Evolutionary conservation across 2,888 invertebrate species (phyloP).

Genomic region (Heliconius cydno): DNA sequence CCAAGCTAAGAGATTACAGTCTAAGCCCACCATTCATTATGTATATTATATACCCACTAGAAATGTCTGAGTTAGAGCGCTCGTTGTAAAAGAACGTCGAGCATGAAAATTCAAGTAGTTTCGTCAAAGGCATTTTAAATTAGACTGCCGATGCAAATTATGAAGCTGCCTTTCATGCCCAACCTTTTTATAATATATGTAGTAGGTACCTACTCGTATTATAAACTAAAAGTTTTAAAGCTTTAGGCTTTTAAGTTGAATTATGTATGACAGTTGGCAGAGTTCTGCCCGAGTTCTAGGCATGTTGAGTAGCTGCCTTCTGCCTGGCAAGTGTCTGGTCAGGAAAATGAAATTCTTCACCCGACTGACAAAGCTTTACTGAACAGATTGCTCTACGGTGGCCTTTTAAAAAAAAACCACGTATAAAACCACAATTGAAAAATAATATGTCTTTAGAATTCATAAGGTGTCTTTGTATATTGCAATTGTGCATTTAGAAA

Average conservation of each 20-base stretch:
- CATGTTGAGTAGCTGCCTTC: too few relatives aligned
- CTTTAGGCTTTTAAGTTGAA: not conserved
- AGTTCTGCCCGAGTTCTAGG: too few relatives aligned
- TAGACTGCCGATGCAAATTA: slow-evolving; percentile 17
- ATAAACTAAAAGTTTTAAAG: not conserved
- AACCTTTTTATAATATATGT: not conserved
- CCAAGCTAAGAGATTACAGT: not conserved
- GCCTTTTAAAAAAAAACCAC: too few relatives aligned
- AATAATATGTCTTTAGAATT: too few relatives aligned
- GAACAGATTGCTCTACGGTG: too few relatives aligned
- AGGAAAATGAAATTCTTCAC: too few relatives aligned
- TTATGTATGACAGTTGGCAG: too few relatives aligned
- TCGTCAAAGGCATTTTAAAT: slow-evolving; percentile 33
- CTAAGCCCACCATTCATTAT: not conserved
- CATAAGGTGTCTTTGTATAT: too few relatives aligned
- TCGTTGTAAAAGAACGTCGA: slow-evolving; percentile 1
- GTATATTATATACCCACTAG: slow-evolving; percentile 8
- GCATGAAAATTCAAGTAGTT: slow-evolving; percentile 31
- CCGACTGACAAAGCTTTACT: too few relatives aligned
- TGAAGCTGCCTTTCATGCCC: not conserved
- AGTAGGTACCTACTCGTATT: not conserved
- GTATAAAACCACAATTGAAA: too few relatives aligned
- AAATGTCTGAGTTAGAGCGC: slow-evolving; percentile 9
- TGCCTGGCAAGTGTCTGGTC: too few relatives aligned
- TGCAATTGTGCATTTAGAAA: too few relatives aligned